Percentiles rank a stretch among this genome's conserved stretches.
Conservation (phyloP, 2,113 vertebrate genomes). For the Pomatostomus ruficeps region DNA sequence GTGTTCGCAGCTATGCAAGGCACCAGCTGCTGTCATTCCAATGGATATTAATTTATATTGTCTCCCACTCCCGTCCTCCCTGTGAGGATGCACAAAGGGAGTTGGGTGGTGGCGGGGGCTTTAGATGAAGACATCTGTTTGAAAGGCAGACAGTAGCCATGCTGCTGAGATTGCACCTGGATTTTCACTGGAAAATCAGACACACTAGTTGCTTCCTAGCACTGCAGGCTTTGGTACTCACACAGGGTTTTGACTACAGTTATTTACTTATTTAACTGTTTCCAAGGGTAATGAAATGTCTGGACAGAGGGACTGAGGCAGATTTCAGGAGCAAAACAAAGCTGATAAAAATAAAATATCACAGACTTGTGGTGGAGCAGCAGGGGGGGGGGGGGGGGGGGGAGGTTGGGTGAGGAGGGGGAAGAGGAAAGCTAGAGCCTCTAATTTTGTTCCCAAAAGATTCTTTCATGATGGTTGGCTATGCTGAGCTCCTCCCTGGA, state of each 20-base stretch:
- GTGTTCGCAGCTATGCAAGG: constrained; percentile 68
- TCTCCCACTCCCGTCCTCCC: constrained; percentile 59
- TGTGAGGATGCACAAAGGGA: constrained; percentile 44
- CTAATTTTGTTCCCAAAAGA: background rate
- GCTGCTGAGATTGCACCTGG: constrained; percentile 66
- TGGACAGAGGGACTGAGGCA: background rate
- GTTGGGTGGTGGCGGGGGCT: constrained; percentile 27
- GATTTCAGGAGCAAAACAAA: constrained; percentile 12
- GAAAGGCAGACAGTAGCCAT: constrained; percentile 46
- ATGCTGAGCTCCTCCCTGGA: background rate
- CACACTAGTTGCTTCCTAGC: constrained; percentile 61
- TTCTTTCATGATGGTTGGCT: background rate
- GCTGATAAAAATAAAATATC: constrained; percentile 14
- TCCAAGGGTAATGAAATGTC: constrained; percentile 5
- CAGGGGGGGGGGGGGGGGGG: no score
- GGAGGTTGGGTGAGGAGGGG: background rate
- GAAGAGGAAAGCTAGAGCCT: background rate
- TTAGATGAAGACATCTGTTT: constrained; percentile 73
- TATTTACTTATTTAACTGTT: constrained; percentile 13
- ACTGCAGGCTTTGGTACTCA: constrained; percentile 20
- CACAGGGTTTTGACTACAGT: background rate
- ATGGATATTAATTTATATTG: constrained; percentile 79
- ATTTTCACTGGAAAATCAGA: constrained; percentile 47
- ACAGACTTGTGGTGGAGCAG: background rate
- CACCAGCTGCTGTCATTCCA: constrained; percentile 79